Conservation (phyloP, 1,140 invertebrate species). For the Pemphigus obesinymphae region DNA sequence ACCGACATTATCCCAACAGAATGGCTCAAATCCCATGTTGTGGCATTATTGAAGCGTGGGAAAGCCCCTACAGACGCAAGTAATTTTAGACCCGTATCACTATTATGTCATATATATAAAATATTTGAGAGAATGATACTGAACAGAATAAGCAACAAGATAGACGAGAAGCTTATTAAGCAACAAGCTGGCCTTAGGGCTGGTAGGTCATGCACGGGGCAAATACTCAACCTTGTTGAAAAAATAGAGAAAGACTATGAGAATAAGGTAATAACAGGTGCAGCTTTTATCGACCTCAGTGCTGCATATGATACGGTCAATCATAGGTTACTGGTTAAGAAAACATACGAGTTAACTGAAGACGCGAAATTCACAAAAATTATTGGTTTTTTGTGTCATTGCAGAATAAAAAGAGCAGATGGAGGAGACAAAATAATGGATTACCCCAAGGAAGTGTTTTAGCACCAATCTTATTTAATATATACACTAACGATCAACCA, state of each 20-base stretch:
- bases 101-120: slow-evolving; percentile 44
- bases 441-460: no score
- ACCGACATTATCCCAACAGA: slow-evolving; percentile 8
- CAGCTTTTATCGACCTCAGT: slow-evolving; percentile 26
- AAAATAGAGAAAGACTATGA: background rate
- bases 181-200: slow-evolving; percentile 38
- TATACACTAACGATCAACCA: slow-evolving; percentile 45
- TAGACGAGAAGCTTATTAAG: slow-evolving; percentile 27
- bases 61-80: slow-evolving; percentile 42
- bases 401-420: background rate
- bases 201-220: background rate
- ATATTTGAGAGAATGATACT: slow-evolving; percentile 42
- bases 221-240: no score
- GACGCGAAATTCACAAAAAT: no score
- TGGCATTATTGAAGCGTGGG: slow-evolving; percentile 41
- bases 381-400: background rate
- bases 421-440: slow-evolving; percentile 37
- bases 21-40: slow-evolving; percentile 39
- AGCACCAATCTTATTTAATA: no score
- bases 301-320: no score
- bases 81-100: slow-evolving; percentile 40
- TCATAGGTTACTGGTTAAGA: no score
- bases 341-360: no score
- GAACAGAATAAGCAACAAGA: slow-evolving; percentile 14
- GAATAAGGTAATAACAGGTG: slow-evolving; percentile 35